Percentiles rank a stretch among this genome's conserved stretches.
These are phyloP conservation scores for Saxicola maurus DNA, from an alignment of 2,797 vertebrate species.

Conservation along the genomic window DNA sequence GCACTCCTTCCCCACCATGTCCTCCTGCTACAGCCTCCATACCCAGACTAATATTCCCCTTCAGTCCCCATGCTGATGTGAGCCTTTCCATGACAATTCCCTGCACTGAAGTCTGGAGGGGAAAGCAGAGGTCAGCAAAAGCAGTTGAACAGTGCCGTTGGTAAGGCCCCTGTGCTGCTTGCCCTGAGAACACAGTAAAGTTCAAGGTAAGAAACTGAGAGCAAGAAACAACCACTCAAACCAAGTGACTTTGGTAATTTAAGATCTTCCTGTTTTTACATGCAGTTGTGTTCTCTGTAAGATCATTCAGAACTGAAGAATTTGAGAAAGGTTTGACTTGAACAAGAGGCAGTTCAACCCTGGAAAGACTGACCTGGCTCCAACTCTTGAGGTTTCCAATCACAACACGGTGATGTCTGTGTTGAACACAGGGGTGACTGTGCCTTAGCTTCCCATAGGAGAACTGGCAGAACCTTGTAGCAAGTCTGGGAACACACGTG, in stretches of 20 bases:
- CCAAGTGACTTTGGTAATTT: background rate
- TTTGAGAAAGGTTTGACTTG: background rate
- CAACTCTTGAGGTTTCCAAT: background rate
- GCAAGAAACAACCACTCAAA: background rate
- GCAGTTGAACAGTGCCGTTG: background rate
- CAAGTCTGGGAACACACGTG: fast-evolving
- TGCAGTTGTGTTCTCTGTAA: background rate
- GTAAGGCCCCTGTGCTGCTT: background rate
- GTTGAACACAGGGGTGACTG: background rate
- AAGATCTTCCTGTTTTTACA: background rate
- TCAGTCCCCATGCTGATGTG: background rate
- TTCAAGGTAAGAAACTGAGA: background rate
- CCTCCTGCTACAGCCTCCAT: background rate
- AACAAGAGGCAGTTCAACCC: background rate
- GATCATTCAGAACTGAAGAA: background rate
- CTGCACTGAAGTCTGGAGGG: background rate
- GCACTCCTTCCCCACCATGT: background rate
- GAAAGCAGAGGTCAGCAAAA: background rate
- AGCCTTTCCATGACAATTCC: background rate
- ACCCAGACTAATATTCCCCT: background rate
- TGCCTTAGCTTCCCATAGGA: background rate
- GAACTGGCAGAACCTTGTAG: background rate
- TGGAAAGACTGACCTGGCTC: background rate
- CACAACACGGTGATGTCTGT: fast-evolving
- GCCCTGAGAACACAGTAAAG: background rate